Evolutionary conservation across 2,888 invertebrate species (phyloP), one percentile per base, ranked within the genome.

Genomic region (Euspilapteryx auroguttella): DNA sequence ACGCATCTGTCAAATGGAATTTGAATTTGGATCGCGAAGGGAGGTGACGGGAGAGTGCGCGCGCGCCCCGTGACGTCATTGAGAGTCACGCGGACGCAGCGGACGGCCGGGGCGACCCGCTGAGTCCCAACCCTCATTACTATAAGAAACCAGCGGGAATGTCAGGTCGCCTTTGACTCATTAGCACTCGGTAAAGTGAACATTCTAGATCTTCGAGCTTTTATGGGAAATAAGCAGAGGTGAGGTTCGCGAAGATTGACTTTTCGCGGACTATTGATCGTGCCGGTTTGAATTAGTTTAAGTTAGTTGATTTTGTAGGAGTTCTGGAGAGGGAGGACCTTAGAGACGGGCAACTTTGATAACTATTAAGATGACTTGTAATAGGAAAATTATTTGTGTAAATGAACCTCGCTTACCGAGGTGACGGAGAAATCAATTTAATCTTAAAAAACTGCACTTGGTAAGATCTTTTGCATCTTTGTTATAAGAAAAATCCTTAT

Each of bases 161-260:
- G 41, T 40, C 41, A 40, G n/a, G n/a, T n/a, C 34, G 39, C 38
- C 39, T 40, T 40, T 39, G 38, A 37, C 37, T 41, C 41, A 49
- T 56, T 54, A 53, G 34, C 52, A 51, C 53, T 66, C 53, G 68
- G 62, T 59, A 45, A 66, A 52, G 37, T 54, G 56, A 49, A 50
- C 56, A 62, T 64, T 66, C 68, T 63, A 57, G 64, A 63, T 63
- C 57, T 58, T 55, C 23, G 25, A 12, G 14, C n/a, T 47, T 56
- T 61, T 62, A 59, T 63, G 65, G 65, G 65, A 65, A 63, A 47
- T 49, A 58, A 55, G 44, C 61, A 55, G 47, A 50, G 37, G 39
- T 36, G 32, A 25, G 34, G 49, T 51, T 55, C 53, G 55, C 54
- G 55, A 51, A n/a, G n/a, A n/a, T n/a, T n/a, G n/a, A n/a, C n/a